Conservation (phyloP, 2,888 invertebrate species). For the Carabus problematicus region DNA sequence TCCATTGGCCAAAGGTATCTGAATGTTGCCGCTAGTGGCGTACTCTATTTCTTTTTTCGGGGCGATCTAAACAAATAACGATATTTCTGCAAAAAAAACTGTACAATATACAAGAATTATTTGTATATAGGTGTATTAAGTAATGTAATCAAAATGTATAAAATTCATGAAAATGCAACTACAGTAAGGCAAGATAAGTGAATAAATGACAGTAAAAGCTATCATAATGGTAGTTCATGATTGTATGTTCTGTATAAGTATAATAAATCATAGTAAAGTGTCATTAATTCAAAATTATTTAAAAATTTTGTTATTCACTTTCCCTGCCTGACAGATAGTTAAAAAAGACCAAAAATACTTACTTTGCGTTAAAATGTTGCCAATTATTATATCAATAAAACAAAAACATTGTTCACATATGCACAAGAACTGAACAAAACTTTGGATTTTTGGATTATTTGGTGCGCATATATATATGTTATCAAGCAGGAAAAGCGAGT, state of each 20-base stretch:
- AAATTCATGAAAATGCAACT: background rate
- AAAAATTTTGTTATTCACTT: conserved; percentile 35
- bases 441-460: background rate
- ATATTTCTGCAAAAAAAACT: background rate
- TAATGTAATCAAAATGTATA: conserved; percentile 18
- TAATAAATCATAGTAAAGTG: too few species aligned
- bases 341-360: conserved; percentile 19
- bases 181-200: conserved; percentile 35
- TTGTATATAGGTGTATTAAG: background rate
- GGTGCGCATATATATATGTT: background rate
- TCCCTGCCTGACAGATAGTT: conserved; percentile 33
- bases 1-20: conserved; percentile 87
- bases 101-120: background rate
- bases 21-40: conserved; percentile 66
- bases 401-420: too few species aligned
- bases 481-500: conserved; percentile 37
- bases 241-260: background rate
- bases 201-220: conserved; percentile 9
- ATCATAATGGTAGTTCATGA: background rate
- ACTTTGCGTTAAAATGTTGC: background rate
- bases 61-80: conserved; percentile 31
- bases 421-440: background rate
- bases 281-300: too few species aligned
- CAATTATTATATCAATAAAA: background rate
- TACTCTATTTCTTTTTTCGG: conserved; percentile 54